Evolutionary conservation across 2,888 invertebrate genomes (phyloP), one percentile per base, ranked within the genome.

Genomic region (Octodonta nipae): DNA sequence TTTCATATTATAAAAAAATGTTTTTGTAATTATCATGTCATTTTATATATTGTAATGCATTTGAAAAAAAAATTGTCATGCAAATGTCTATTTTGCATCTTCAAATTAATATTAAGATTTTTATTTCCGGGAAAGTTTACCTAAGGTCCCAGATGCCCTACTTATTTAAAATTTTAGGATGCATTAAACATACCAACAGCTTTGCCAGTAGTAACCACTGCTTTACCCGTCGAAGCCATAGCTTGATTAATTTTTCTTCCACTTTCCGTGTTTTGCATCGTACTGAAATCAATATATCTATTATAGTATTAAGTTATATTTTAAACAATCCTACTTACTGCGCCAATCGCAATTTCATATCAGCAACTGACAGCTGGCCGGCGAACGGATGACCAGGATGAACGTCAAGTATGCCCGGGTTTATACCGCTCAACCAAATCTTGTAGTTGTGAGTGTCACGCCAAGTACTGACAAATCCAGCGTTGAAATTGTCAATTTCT

Each of bases 201-300:
- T 63, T 77, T 76, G 33, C 78, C 75, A 5, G 79, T 80, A 13
- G 78, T 77, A 8, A 75, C 85, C 29, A 93, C 89, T 15, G 86
- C 91, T 51, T 87, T 76, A 15, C 91, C 88, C 2, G 93, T 92
- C 39, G 80, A 83, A 32, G 78, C 78, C 58, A 93, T 87, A 1
- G 92, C 92, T 55, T 89, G 88, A 51, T 89, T 91, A 38, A 93
- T 70, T 62, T 91, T 91, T 33, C 91, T 73, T 0, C 92, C 92
- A 45, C 89, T 79, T 61, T 93, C 93, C 20, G 88, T 85, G 52
- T 81, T 88, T 50, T 91, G 88, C 82, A 93, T 88, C 12, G 89
- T 87, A 55, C 92, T 92, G 54, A 20, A 38, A 40, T 37, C 34
- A 34, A 30, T 16, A 33, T 32, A 16, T 7, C 7, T 8, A 24